Evolutionary conservation across 2,888 invertebrate genomes (phyloP), one percentile per base, ranked within the genome.

Genomic region (Drosophila acutilabella): DNA sequence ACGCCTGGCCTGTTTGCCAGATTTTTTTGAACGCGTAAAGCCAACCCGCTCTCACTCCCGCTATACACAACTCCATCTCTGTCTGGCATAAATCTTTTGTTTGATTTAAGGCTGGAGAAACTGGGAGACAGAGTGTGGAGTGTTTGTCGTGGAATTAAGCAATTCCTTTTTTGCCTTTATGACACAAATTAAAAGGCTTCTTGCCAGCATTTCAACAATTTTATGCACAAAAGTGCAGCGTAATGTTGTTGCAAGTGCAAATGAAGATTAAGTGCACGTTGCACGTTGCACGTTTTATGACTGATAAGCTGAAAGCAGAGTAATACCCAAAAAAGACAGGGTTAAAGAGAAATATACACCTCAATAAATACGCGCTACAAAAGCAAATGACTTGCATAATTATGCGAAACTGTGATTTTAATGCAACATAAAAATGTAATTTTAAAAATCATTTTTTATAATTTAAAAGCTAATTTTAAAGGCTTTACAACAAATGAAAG

Each of bases 141-240:
- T 85, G 80, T 80, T 86, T 86, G 89, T 72, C 72, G 51, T 72
- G 87, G 89, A 83, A 83, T 83, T 83, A 83, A 83, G 82, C 83
- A 77, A 86, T 83, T 86, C 87, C 74, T 82, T 82, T 79, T 51
- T 41, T 50, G 68, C 44, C 75, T 74, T 81, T 88, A 85, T 82
- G 76, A 47, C 80, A 79, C 83, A 82, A 86, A 86, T 82, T 82
- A 82, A 82, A 76, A 79, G 86, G 77, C 69, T 81, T 78, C 48
- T 36, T n/a, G 6, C 10, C 18, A 1, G 13, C 26, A 36, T 13
- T 36, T n/a, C 23, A 20, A 4, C 59, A 16, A 40, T 48, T 18
- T 33, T 42, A 4, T 42, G 13, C 40, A 30, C 3, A 40, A 20
- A 38, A 56, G 40, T 66, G 20, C 42, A 40, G 33, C 56, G 54